Evolutionary conservation across 2,797 vertebrate species (phyloP), one percentile per base, ranked within the genome.

Genomic region (Lepidocolaptes lacrymiger): DNA sequence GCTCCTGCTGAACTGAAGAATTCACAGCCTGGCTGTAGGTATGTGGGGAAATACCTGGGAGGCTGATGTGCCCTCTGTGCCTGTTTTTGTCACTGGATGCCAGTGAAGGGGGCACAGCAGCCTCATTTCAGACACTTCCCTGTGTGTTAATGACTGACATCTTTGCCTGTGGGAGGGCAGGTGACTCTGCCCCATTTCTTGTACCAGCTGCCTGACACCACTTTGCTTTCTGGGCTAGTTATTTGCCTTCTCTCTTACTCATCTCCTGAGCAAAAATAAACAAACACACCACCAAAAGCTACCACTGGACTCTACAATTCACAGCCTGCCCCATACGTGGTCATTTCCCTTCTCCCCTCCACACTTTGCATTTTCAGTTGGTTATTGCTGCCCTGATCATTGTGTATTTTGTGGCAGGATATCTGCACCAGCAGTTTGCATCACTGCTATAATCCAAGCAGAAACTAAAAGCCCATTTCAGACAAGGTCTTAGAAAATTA

Each of bases 311-410:
- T 72, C 46, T 16, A 18, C 28, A 8, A 16, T 58, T 66, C 91
- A 30, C 59, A 52, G 34, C 22, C n/a, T 76, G 66, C 48, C 54
- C 66, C 46, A 5, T 2, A 4, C 18, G 3, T 0, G 0, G 36
- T 85, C 14, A 6, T 74, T 48, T 69, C 44, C 44, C 44, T 32
- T 52, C 55, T 20, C 32, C 28, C 59, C 46, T 27, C 32, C 30
- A 5, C 9, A 43, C 51, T 36, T 52, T 41, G 30, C 32, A 6
- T 39, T 77, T 59, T 17, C 41, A 79, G 64, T 5, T 10, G 10
- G 13, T 7, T 8, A 75, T 62, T 51, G 30, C 78, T 63, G 59
- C 44, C 48, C 32, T 32, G 24, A 49, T 43, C 41, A 12, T 4
- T 5, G 14, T 8, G 7, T 10, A 7, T 11, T 30, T n/a, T 20